Conservation (phyloP, 2,888 invertebrate genomes). For the Habrosyne pyritoides region DNA sequence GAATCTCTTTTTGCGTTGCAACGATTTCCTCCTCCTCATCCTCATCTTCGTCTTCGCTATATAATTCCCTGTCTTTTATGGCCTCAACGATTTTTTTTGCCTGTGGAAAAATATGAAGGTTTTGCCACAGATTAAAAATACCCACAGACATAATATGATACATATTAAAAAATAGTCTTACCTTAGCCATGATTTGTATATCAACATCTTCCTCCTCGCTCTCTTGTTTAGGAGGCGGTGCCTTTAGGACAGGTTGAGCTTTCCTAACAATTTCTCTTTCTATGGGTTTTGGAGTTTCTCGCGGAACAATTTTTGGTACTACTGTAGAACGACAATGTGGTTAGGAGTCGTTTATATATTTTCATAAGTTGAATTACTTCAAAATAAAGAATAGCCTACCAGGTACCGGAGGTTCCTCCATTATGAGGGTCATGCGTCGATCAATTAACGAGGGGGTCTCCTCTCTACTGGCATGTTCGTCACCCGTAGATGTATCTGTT, state of each 20-base stretch:
- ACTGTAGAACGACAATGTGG: conserved; percentile 39
- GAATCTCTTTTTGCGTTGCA: conserved; percentile 48
- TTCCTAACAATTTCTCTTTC: conserved; percentile 39
- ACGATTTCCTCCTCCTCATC: conserved; percentile 62
- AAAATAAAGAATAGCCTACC: conserved; percentile 40
- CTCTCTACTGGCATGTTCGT: conserved; percentile 56
- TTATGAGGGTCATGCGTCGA: conserved; percentile 73
- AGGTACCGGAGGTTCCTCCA: conserved; percentile 49
- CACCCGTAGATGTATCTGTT: conserved; percentile 60
- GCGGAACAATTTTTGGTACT: conserved; percentile 31
- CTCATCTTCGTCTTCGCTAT: conserved; percentile 68
- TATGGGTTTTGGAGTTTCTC: conserved; percentile 36
- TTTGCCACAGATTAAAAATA: conserved; percentile 8
- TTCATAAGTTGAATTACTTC: conserved; percentile 16
- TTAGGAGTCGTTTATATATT: conserved; percentile 21
- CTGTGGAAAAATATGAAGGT: conserved; percentile 41
- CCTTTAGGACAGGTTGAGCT: conserved; percentile 38
- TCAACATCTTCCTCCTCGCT: conserved; percentile 51
- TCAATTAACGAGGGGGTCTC: conserved; percentile 60
- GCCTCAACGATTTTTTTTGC: conserved; percentile 25
- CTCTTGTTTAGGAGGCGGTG: conserved; percentile 44
- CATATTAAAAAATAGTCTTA: conserved; percentile 22
- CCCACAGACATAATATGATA: conserved; percentile 5
- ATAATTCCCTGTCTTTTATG: conserved; percentile 58
- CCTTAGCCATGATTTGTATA: conserved; percentile 33